These are phyloP conservation scores for Sialis fuliginosa DNA, from an alignment of 2,888 invertebrate species.

Conservation along the genomic window DNA sequence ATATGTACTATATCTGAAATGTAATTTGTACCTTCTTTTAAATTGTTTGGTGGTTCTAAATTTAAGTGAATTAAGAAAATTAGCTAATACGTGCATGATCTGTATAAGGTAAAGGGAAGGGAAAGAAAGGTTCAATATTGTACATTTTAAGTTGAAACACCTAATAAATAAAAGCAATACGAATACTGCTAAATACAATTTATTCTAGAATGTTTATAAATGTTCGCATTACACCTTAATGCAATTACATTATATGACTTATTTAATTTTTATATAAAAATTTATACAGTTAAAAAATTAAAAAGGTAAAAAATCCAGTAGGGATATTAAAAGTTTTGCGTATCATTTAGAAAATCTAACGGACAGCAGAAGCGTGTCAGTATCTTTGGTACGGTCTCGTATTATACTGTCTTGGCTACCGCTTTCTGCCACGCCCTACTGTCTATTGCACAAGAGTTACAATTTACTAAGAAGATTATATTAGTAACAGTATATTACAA, in stretches of 20 bases:
- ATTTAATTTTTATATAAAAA: constrained; percentile 2
- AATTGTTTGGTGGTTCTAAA: too few species aligned
- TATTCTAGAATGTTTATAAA: constrained; percentile 2
- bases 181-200: constrained; percentile 1
- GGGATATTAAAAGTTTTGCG: neutral
- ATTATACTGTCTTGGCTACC: neutral
- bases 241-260: neutral
- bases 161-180: too few species aligned
- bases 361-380: neutral
- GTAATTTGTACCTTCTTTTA: too few species aligned
- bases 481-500: constrained; percentile 2
- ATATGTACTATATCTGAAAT: too few species aligned
- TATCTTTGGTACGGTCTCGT: neutral
- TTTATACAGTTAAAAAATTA: constrained; percentile 3
- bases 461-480: neutral
- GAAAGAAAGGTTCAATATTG: too few species aligned
- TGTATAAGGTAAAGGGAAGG: too few species aligned
- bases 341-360: neutral
- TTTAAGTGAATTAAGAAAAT: too few species aligned
- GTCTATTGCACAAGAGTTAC: constrained; percentile 1
- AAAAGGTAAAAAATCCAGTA: constrained; percentile 2
- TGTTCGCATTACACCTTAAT: constrained; percentile 1
- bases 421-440: neutral
- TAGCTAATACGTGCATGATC: too few species aligned
- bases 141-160: too few species aligned